Conservation (phyloP, 2,113 vertebrate genomes). For the Hyperoodon ampullatus region DNA sequence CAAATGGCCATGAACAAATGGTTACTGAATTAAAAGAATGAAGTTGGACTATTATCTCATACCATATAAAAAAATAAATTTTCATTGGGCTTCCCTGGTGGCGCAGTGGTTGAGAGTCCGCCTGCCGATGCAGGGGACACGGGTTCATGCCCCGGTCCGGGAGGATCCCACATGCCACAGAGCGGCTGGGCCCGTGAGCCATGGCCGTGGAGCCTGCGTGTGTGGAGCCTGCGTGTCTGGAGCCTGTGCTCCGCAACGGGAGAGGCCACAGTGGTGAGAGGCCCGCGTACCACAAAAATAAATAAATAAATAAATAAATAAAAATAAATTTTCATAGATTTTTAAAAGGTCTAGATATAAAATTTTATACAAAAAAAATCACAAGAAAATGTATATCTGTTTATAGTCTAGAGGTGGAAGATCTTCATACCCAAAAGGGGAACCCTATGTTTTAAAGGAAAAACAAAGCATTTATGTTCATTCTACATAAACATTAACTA, state of each 20-base stretch:
- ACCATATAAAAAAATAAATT: constrained; percentile 6
- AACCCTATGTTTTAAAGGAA: background rate
- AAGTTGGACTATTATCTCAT: background rate
- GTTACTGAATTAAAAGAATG: background rate
- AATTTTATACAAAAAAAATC: background rate
- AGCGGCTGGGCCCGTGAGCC: no score
- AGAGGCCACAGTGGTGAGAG: no score
- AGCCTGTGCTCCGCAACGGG: no score
- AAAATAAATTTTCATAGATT: constrained; percentile 1
- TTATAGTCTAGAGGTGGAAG: background rate
- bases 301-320: background rate
- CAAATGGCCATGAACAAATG: background rate
- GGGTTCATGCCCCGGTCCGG: no score
- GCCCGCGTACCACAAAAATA: no score
- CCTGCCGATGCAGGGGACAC: no score
- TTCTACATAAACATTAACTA: background rate
- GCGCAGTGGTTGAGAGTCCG: no score
- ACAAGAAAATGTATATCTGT: background rate
- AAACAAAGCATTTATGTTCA: background rate
- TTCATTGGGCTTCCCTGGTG: background rate
- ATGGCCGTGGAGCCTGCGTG: no score
- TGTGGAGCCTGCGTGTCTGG: no score
- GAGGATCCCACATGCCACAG: no score
- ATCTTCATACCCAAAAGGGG: background rate
- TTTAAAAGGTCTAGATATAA: background rate